phyloP scores from a whole-genome alignment of 2,113 vertebrate genomes.

The Chionodraco myersi region DNA sequence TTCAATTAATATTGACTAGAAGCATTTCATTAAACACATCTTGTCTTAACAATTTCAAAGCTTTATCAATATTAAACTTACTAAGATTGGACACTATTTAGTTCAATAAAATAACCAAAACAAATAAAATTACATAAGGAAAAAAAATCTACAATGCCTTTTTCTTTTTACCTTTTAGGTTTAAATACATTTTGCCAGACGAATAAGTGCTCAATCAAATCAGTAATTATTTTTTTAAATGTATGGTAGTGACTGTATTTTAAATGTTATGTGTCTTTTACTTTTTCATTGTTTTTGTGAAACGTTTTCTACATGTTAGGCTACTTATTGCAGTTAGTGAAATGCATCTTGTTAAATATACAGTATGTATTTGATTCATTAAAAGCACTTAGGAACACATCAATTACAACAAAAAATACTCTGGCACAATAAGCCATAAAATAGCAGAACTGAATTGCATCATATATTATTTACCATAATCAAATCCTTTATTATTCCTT shows the following conservation, averaged over 20 bases:
- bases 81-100: too few species aligned
- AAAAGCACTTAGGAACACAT: not conserved
- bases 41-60: not conserved
- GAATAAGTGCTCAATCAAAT: too few species aligned
- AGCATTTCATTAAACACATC: slow-evolving; percentile 3
- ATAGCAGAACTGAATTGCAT: not conserved
- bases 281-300: not conserved
- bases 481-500: not conserved
- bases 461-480: not conserved
- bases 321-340: not conserved
- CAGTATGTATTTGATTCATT: not conserved
- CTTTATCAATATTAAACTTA: not conserved
- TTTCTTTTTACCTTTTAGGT: too few species aligned
- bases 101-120: too few species aligned
- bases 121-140: not conserved
- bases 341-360: not conserved
- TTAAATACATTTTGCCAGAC: too few species aligned
- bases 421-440: not conserved
- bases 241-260: too few species aligned
- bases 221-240: too few species aligned
- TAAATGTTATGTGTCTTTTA: not conserved
- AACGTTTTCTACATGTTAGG: not conserved
- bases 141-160: too few species aligned
- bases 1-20: slow-evolving; percentile 16
- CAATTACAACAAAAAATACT: not conserved